Base-by-base conservation (phyloP, 2,888 invertebrate genomes). In the Amiota minor region DNA sequence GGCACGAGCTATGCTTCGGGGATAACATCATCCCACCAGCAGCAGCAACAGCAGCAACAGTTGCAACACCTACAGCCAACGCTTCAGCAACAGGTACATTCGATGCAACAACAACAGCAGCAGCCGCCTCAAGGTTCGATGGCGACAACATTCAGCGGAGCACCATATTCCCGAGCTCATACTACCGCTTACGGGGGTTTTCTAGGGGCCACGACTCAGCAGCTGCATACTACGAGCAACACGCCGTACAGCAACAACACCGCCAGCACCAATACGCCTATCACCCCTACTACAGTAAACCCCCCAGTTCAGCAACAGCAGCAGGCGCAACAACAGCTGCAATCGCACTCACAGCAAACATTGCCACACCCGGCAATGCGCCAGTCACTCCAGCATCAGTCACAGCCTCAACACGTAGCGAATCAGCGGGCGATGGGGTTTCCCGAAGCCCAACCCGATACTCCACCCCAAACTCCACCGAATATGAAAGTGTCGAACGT, bases 391-490 rank as follows among this genome's bases (percentile, higher is more conserved):
- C 83, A 86, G 71, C 83, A 79, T 61, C 59, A 59, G 70, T 62
- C 80, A 11, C 83, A 85, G 76, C 85, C 85, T 77, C 85, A 84
- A 73, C 86, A 87, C 78, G 86, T 81, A 80, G 86, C 84, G 82
- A 87, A 79, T 82, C 89, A 89, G 79, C 82, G 87, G 87, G 88
- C 84, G 90, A 93, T 94, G 90, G 94, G 95, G 88, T 96, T 96
- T 92, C 95, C 96, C 88, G 95, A 96, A 91, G 94, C 96, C 90
- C 94, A 95, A 89, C 93, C 90, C 83, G 97, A 97, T 91, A 97
- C 97, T 78, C 97, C 97, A 82, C 97, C 97, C 50, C 97, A 97
- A 91, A 97, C 97, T 80, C 97, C 97, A 80, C 97, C 97, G 89
- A 97, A 95, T 91, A 95, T 97, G 95, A 97, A 97, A 91, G 92